Conservation (phyloP, 2,113 vertebrate genomes). For the Tiliqua scincoides region DNA sequence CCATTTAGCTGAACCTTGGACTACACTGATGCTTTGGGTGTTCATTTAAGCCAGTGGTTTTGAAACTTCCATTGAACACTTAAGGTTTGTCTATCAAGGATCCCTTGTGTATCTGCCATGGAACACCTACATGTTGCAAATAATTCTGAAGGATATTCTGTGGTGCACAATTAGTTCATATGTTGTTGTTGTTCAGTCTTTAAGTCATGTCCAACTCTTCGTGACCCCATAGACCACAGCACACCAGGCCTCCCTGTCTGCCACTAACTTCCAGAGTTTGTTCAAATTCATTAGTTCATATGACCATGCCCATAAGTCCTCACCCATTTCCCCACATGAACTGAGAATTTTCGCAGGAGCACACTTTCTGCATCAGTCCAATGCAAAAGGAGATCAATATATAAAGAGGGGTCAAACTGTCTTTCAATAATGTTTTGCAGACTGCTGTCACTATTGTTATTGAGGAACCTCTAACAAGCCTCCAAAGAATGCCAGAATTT, state of each 20-base stretch:
- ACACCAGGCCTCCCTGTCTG: too few relatives aligned
- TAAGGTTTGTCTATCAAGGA: not conserved
- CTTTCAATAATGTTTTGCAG: not conserved
- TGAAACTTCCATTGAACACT: not conserved
- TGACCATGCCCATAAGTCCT: not conserved
- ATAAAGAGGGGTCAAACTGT: not conserved
- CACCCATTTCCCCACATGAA: not conserved
- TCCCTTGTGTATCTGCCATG: too few relatives aligned
- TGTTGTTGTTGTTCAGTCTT: too few relatives aligned
- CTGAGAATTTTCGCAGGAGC: not conserved
- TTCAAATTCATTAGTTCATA: not conserved
- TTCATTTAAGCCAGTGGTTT: not conserved
- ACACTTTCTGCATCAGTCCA: not conserved
- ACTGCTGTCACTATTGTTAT: not conserved
- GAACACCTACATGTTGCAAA: not conserved
- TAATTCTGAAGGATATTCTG: not conserved
- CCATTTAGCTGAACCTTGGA: not conserved
- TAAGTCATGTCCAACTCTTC: too few relatives aligned
- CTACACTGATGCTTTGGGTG: not conserved
- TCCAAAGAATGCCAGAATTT: not conserved
- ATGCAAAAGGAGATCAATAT: slow-evolving; percentile 4
- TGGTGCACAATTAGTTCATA: not conserved
- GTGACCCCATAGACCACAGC: too few relatives aligned
- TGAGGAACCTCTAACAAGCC: not conserved
- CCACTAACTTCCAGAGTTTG: too few relatives aligned